These are phyloP conservation scores for Pelodiscus sinensis DNA, from an alignment of 2,113 vertebrate species.

Conservation along the genomic window DNA sequence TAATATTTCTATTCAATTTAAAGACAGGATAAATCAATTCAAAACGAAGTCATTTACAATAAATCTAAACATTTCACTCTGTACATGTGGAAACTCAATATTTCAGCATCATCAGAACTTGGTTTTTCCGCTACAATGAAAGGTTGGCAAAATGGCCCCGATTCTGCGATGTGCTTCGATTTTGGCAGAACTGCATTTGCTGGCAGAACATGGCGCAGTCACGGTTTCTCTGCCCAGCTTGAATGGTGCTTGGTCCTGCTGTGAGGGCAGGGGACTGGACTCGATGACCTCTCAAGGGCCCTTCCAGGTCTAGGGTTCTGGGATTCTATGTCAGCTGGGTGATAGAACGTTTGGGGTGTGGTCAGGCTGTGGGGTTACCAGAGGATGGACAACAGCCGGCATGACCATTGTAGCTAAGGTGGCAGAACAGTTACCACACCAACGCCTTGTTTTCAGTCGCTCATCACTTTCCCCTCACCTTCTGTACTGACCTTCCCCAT, in stretches of 20 bases:
- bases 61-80: neutral
- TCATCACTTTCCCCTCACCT: rapidly evolving
- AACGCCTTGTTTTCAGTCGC: neutral
- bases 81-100: neutral
- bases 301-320: too few relatives aligned
- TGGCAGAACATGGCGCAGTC: neutral
- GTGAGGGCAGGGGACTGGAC: too few relatives aligned
- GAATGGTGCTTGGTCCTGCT: neutral
- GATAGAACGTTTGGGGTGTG: neutral
- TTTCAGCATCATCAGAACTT: neutral
- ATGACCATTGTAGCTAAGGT: neutral
- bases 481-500: neutral
- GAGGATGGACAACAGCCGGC: neutral
- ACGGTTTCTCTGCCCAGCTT: neutral
- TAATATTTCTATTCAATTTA: neutral
- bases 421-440: neutral
- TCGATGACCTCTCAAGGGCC: too few relatives aligned
- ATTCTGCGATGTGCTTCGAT: neutral
- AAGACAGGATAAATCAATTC: neutral
- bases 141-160: neutral
- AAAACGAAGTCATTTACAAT: neutral
- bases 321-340: neutral
- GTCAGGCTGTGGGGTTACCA: neutral
- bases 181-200: neutral
- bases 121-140: conserved; percentile 33